These are phyloP conservation scores for Athripsodes cinereus DNA, from an alignment of 2,888 invertebrate genomes.

Conservation along the genomic window DNA sequence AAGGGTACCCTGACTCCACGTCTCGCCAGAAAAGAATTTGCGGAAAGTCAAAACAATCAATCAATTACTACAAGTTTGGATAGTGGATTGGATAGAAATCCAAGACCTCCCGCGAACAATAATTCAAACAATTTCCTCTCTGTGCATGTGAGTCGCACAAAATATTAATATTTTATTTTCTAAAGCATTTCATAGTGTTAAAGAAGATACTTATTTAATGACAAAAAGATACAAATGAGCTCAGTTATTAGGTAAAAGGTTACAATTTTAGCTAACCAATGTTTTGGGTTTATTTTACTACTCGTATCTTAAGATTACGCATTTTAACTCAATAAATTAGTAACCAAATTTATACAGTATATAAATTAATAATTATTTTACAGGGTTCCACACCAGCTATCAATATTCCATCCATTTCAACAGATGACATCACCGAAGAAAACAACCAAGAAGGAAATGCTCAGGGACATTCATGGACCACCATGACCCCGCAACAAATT, in stretches of 20 bases:
- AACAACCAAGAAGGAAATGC: constrained; percentile 20
- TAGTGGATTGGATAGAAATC: constrained; percentile 45
- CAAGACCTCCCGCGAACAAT: constrained; percentile 49
- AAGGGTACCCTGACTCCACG: constrained; percentile 78
- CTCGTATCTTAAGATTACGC: no score
- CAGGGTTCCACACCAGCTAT: constrained; percentile 60
- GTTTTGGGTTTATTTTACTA: no score
- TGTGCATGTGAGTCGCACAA: constrained; percentile 54
- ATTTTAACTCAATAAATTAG: no score
- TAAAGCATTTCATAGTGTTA: no score
- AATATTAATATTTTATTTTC: no score
- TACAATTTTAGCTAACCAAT: no score
- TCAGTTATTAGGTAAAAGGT: no score
- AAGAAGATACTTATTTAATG: no score
- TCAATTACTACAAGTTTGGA: constrained; percentile 67
- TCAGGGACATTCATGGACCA: constrained; percentile 57
- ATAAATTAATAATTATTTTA: constrained; percentile 28
- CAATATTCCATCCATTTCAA: constrained; percentile 63
- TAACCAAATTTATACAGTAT: no score
- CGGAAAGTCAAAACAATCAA: constrained; percentile 47
- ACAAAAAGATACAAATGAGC: no score
- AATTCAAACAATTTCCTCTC: constrained; percentile 66
- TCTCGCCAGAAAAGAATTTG: constrained; percentile 64
- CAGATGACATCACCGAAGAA: constrained; percentile 62
- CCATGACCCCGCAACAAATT: constrained; percentile 83